Conservation (phyloP, 2,888 invertebrate species). For the Drosophila limbata region DNA sequence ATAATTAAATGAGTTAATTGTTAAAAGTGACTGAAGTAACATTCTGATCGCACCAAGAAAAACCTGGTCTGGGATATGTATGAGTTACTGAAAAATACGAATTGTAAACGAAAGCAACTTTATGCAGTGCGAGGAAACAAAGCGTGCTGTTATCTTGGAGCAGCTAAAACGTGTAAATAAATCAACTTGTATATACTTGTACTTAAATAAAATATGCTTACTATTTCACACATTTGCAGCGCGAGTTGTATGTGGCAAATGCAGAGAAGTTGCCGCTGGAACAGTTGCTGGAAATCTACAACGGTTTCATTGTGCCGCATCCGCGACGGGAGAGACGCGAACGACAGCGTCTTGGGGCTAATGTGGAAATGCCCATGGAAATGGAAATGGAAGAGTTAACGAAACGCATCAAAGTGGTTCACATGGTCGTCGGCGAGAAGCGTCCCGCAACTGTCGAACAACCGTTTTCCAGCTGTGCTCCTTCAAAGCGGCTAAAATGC, state of each 20-base stretch:
- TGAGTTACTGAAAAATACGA: background rate
- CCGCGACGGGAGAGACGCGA: constrained; percentile 50
- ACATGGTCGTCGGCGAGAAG: constrained; percentile 40
- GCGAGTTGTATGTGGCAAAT: constrained; percentile 42
- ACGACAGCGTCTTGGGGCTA: constrained; percentile 1
- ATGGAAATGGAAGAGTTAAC: constrained; percentile 27
- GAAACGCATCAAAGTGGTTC: constrained; percentile 39
- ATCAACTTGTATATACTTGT: background rate
- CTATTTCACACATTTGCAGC: constrained; percentile 24
- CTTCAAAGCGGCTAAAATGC: background rate
- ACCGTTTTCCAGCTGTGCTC: background rate
- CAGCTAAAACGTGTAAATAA: constrained; percentile 9
- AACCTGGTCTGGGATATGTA: background rate
- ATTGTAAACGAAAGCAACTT: background rate
- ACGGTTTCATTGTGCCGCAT: constrained; percentile 45
- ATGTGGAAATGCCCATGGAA: background rate
- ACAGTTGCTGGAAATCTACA: constrained; percentile 45
- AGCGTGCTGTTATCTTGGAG: constrained; percentile 32
- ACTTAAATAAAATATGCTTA: background rate
- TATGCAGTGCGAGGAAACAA: constrained; percentile 19
- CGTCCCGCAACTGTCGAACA: background rate
- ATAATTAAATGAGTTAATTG: background rate
- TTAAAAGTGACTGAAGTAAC: background rate
- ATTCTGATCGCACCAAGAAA: background rate
- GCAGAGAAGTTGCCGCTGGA: constrained; percentile 27